Evolutionary conservation across 1,140 invertebrate species (phyloP).

Genomic region (Aporrectodea caliginosa): DNA sequence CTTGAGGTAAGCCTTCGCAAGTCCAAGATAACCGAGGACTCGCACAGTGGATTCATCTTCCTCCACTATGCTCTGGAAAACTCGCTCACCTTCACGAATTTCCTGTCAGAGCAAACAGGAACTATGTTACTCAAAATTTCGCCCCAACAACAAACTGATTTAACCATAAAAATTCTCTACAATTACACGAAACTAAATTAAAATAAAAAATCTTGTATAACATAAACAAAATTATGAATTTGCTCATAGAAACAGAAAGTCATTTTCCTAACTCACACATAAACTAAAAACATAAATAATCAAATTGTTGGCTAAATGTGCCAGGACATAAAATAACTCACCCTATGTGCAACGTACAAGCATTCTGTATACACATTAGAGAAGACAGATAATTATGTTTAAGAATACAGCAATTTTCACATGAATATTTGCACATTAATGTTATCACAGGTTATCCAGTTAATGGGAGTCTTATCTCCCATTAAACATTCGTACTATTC

Average conservation of each 20-base stretch:
- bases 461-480: no score
- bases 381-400: no score
- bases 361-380: no score
- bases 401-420: no score
- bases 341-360: no score
- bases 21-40: neutral
- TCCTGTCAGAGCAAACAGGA: neutral
- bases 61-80: neutral
- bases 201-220: neutral
- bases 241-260: neutral
- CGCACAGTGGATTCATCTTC: neutral
- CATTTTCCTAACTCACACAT: neutral
- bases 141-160: neutral
- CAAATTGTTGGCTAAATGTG: no score
- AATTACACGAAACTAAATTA: neutral
- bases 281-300: neutral
- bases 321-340: no score
- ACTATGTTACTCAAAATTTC: neutral
- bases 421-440: no score
- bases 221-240: neutral
- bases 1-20: neutral
- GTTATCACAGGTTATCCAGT: no score
- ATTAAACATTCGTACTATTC: no score
- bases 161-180: neutral
- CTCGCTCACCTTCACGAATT: neutral